Percentiles rank a stretch among this genome's conserved stretches.
Evolutionary conservation across 1,140 invertebrate species (phyloP).

Genomic region (Lordiphosa mommai): DNA sequence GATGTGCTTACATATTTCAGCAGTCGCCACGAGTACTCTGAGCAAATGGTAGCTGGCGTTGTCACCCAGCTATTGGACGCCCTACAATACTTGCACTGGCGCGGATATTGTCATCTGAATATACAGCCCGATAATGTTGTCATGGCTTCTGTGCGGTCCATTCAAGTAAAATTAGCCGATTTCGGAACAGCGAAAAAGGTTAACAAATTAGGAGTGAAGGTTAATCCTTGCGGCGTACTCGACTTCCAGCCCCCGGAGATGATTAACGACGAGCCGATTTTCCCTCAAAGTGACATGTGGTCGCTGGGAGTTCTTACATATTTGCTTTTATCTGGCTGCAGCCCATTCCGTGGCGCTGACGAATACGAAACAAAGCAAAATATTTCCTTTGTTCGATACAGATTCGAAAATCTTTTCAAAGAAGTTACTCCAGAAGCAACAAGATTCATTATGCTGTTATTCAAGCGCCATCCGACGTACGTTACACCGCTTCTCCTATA

Average conservation of each 20-base stretch:
- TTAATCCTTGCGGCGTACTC: constrained; percentile 82
- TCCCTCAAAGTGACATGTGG: constrained; percentile 97
- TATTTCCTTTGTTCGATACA: constrained; percentile 94
- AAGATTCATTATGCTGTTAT: constrained; percentile 95
- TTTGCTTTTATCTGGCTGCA: constrained; percentile 94
- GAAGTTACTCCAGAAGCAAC: constrained; percentile 96
- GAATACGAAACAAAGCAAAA: constrained; percentile 94
- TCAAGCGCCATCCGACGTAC: constrained; percentile 95
- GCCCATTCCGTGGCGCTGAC: constrained; percentile 92
- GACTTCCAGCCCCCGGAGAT: constrained; percentile 92
- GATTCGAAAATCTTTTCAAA: constrained; percentile 96
- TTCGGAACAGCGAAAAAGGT: constrained; percentile 92
- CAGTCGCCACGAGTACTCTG: constrained; percentile 91
- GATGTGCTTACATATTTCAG: constrained; percentile 94
- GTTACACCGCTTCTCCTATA: constrained; percentile 49
- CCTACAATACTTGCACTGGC: constrained; percentile 95
- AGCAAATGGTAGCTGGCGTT: constrained; percentile 93
- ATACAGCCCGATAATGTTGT: constrained; percentile 98
- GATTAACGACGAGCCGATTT: constrained; percentile 90
- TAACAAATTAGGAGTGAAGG: constrained; percentile 87
- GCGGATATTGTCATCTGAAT: constrained; percentile 94
- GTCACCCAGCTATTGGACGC: constrained; percentile 92
- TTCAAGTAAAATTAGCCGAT: constrained; percentile 95
- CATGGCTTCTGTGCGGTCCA: constrained; percentile 91
- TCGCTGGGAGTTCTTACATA: constrained; percentile 95